Percentiles rank a stretch among this genome's conserved stretches.
Evolutionary conservation across 2,797 vertebrate genomes (phyloP).

Genomic region (Tarsius wallacei): DNA sequence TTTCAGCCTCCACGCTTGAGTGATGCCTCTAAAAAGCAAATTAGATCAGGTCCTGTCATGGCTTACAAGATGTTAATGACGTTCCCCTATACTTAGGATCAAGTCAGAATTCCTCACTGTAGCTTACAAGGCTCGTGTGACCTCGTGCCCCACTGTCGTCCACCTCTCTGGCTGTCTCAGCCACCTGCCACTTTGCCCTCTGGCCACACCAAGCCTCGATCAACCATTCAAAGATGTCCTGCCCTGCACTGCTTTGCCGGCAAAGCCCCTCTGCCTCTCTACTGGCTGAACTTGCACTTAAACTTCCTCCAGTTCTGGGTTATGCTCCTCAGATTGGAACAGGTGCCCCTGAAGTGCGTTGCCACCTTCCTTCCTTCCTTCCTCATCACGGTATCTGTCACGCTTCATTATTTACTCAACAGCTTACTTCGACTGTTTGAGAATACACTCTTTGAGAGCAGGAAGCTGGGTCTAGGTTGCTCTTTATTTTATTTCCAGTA

Average conservation of each 20-base stretch:
- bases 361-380: background rate
- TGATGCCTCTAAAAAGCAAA: background rate
- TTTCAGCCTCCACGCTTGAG: background rate
- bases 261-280: background rate
- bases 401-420: background rate
- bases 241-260: background rate
- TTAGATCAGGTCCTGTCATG: background rate
- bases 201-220: background rate
- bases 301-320: background rate
- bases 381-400: background rate
- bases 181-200: background rate
- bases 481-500: background rate
- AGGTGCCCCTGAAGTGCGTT: background rate
- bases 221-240: background rate
- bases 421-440: background rate
- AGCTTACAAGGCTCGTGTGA: accelerated
- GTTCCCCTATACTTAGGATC: background rate
- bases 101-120: background rate
- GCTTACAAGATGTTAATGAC: accelerated
- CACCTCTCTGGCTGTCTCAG: background rate
- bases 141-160: background rate
- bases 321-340: background rate
- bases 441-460: background rate
- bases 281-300: background rate
- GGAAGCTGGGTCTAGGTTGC: background rate